These are phyloP conservation scores for Antigone vipio DNA, from an alignment of 2,113 vertebrate genomes.

Conservation along the genomic window DNA sequence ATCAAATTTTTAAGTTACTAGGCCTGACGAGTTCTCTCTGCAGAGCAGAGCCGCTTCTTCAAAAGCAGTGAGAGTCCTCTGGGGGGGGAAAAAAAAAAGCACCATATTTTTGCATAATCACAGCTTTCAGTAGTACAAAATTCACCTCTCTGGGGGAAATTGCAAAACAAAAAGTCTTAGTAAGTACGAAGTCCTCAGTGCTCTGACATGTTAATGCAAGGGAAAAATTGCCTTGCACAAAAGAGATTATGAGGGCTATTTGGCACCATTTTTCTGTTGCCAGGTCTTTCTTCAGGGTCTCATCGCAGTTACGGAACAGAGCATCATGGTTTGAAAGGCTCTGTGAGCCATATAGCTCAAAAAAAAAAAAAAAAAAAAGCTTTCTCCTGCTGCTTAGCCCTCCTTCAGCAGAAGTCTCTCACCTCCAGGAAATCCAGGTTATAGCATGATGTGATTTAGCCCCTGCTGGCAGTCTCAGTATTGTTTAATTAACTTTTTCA, in stretches of 20 bases:
- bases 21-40: neutral
- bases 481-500: constrained; percentile 15
- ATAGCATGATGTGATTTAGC: neutral
- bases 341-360: neutral
- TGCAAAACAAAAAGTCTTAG: neutral
- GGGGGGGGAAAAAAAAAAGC: neutral
- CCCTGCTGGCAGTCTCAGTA: neutral
- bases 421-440: neutral
- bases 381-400: neutral
- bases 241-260: neutral
- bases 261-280: neutral
- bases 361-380: neutral
- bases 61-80: neutral
- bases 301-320: neutral
- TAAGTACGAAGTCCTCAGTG: neutral
- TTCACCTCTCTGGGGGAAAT: neutral
- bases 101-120: constrained; percentile 30
- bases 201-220: neutral
- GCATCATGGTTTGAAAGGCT: neutral
- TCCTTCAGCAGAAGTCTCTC: neutral
- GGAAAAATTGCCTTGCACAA: neutral
- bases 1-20: neutral
- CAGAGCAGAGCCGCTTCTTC: neutral
- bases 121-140: constrained; percentile 12
- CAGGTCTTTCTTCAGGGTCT: neutral